Percentiles rank a stretch among this genome's conserved stretches.
phyloP scores from a whole-genome alignment of 2,797 vertebrate species.

The Chromobotia macracanthus region DNA sequence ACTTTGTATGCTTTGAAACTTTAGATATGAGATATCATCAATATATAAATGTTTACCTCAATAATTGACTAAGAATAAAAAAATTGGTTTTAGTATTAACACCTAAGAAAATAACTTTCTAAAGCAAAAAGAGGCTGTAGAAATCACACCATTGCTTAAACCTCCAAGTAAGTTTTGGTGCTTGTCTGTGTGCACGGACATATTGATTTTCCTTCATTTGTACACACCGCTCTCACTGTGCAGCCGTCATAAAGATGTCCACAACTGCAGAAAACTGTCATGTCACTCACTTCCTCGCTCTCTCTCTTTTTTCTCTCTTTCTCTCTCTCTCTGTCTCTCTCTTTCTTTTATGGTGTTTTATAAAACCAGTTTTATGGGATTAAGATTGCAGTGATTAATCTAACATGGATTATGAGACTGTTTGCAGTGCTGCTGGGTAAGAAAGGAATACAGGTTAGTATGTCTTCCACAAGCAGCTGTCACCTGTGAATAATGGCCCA shows the following conservation, averaged over 20 bases:
- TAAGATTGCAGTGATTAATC: background rate
- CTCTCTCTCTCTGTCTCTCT: background rate
- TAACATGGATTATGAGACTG: background rate
- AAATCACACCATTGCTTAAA: background rate
- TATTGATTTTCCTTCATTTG: conserved; percentile 32
- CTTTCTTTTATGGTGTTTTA: background rate
- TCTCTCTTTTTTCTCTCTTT: background rate
- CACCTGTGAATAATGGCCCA: conserved; percentile 40
- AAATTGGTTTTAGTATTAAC: background rate
- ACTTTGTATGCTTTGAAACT: background rate
- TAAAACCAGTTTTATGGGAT: background rate
- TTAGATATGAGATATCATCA: background rate
- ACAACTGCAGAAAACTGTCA: conserved; percentile 1
- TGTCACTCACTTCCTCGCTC: background rate
- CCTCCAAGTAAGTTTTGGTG: conserved; percentile 7
- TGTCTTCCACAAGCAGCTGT: conserved; percentile 18
- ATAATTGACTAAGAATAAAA: background rate
- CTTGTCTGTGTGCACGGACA: background rate
- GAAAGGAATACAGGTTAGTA: background rate
- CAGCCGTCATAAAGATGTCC: background rate
- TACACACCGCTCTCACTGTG: background rate
- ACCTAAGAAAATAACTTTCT: background rate
- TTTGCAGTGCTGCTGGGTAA: background rate
- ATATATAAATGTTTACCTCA: background rate
- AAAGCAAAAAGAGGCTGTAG: background rate